phyloP scores from a whole-genome alignment of 2,888 invertebrate genomes.

The Thyatira batis region DNA sequence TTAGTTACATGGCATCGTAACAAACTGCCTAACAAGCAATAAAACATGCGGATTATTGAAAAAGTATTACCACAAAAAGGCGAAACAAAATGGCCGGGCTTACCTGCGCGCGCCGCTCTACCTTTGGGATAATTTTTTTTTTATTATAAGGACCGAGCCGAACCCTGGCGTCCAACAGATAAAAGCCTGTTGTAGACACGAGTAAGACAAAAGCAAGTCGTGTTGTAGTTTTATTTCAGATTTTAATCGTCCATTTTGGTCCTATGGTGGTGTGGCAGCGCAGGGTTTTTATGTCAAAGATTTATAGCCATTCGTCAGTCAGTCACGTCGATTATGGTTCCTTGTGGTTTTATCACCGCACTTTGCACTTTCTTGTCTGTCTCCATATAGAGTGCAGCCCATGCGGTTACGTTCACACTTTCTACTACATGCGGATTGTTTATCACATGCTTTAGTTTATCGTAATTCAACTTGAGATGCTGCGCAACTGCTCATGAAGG shows the following conservation, averaged over 20 bases:
- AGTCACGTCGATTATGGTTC: conserved; percentile 33
- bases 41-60: conserved; percentile 78
- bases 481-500: neutral
- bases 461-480: neutral
- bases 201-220: conserved; percentile 74
- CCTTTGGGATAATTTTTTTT: conserved; percentile 48
- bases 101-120: conserved; percentile 70
- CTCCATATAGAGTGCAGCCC: conserved; percentile 12
- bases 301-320: conserved; percentile 44
- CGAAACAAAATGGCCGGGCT: conserved; percentile 66
- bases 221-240: conserved; percentile 72
- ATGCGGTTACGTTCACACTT: conserved; percentile 11
- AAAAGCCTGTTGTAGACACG: conserved; percentile 75
- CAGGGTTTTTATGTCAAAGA: conserved; percentile 54
- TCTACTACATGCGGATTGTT: neutral
- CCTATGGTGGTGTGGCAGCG: conserved; percentile 45
- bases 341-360: conserved; percentile 34
- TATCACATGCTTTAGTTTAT: neutral
- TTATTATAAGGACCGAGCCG: conserved; percentile 40
- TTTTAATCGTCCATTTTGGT: conserved; percentile 70
- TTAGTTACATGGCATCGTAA: conserved; percentile 63
- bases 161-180: conserved; percentile 57
- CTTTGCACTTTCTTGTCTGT: conserved; percentile 40
- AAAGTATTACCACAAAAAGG: conserved; percentile 67
- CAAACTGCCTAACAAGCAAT: conserved; percentile 73